These are phyloP conservation scores for Coelogynopora nodosa DNA, from an alignment of 2,888 invertebrate species.

Conservation along the genomic window DNA sequence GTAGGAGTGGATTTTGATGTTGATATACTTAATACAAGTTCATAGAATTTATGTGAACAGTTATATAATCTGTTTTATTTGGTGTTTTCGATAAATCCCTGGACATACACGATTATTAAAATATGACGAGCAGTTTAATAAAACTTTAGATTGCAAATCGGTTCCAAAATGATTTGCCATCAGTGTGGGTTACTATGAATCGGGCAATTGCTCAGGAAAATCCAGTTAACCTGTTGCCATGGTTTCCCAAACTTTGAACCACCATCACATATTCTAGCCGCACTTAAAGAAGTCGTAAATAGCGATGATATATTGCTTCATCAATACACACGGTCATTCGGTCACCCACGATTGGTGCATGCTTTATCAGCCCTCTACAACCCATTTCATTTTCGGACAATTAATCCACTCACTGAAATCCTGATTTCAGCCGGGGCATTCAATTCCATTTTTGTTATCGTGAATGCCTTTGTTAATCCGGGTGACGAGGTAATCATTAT, in stretches of 20 bases:
- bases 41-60: too few species aligned
- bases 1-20: too few species aligned
- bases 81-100: too few species aligned
- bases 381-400: constrained; percentile 69
- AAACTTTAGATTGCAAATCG: neutral
- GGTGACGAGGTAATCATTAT: constrained; percentile 82
- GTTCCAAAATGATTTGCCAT: neutral
- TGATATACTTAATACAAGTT: too few species aligned
- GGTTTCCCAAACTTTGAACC: constrained; percentile 86
- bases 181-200: constrained; percentile 75
- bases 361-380: constrained; percentile 80
- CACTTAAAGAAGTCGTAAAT: constrained; percentile 69
- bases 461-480: constrained; percentile 79
- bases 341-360: constrained; percentile 81
- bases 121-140: too few species aligned
- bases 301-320: constrained; percentile 72
- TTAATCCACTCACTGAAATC: constrained; percentile 82
- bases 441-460: constrained; percentile 80
- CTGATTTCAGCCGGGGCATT: constrained; percentile 88
- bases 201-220: constrained; percentile 76
- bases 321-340: constrained; percentile 92
- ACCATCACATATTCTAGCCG: constrained; percentile 76
- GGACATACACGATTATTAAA: too few species aligned
- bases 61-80: too few species aligned
- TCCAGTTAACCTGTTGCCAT: constrained; percentile 70